phyloP scores from a whole-genome alignment of 2,113 vertebrate species.

The Phoenicopterus ruber region DNA sequence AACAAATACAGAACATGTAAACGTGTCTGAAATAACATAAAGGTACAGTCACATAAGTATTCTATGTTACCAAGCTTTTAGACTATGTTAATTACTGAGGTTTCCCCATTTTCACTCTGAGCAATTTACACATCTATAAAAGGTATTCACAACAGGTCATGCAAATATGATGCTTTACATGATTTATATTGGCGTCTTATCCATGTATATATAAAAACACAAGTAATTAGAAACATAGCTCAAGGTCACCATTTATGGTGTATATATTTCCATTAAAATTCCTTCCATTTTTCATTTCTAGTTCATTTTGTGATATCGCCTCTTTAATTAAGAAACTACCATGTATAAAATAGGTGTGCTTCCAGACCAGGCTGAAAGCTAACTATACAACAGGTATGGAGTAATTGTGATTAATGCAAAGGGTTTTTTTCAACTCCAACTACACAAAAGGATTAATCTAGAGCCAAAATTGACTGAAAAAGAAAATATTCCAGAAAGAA shows the following conservation, averaged over 20 bases:
- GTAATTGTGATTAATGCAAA: background rate
- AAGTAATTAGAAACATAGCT: background rate
- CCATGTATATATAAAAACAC: background rate
- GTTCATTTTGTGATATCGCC: background rate
- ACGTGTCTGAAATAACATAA: background rate
- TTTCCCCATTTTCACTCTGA: background rate
- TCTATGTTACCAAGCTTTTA: background rate
- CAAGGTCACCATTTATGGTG: background rate
- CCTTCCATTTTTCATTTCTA: background rate
- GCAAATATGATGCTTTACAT: background rate
- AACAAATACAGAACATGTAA: background rate
- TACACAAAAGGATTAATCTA: background rate
- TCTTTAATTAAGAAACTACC: background rate
- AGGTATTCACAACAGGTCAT: background rate
- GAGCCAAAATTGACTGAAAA: background rate
- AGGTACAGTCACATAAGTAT: background rate
- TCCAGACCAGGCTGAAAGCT: background rate
- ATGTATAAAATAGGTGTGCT: background rate
- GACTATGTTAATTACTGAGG: background rate
- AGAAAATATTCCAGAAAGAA: background rate
- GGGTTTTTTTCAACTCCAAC: background rate
- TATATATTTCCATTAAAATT: background rate
- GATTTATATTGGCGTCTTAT: background rate
- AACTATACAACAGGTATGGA: background rate
- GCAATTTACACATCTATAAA: background rate